phyloP scores from a whole-genome alignment of 2,888 invertebrate genomes.

The Ormyrus thymus region DNA sequence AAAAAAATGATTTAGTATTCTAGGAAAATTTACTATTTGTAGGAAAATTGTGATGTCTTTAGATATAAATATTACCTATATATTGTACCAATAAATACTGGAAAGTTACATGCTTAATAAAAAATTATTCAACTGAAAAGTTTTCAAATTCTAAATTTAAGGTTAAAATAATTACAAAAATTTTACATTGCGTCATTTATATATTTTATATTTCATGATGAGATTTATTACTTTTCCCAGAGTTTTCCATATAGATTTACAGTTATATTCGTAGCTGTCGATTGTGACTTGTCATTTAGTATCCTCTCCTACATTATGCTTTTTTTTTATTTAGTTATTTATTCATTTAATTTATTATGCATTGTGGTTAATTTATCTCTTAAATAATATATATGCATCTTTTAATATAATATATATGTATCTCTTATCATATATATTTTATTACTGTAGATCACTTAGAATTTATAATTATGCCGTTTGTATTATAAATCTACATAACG shows the following conservation, averaged over 20 bases:
- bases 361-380: constrained; percentile 46
- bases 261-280: constrained; percentile 50
- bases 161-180: constrained; percentile 33
- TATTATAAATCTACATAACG: constrained; percentile 54
- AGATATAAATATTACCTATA: constrained; percentile 22
- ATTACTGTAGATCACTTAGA: constrained; percentile 56
- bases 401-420: constrained; percentile 50
- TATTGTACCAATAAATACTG: constrained; percentile 14
- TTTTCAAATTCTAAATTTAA: background rate
- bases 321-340: constrained; percentile 48
- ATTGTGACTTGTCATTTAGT: constrained; percentile 45
- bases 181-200: constrained; percentile 51
- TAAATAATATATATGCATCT: constrained; percentile 54
- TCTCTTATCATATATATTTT: constrained; percentile 54
- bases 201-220: constrained; percentile 61
- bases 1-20: constrained; percentile 20
- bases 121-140: background rate
- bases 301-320: constrained; percentile 45
- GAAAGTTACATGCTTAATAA: constrained; percentile 40
- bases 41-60: constrained; percentile 50
- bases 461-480: constrained; percentile 44
- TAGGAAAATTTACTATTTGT: constrained; percentile 38
- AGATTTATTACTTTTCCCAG: constrained; percentile 60
- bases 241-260: constrained; percentile 55
- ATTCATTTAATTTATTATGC: constrained; percentile 52